phyloP scores from a whole-genome alignment of 2,113 vertebrate genomes.

The Oryzias woworae region DNA sequence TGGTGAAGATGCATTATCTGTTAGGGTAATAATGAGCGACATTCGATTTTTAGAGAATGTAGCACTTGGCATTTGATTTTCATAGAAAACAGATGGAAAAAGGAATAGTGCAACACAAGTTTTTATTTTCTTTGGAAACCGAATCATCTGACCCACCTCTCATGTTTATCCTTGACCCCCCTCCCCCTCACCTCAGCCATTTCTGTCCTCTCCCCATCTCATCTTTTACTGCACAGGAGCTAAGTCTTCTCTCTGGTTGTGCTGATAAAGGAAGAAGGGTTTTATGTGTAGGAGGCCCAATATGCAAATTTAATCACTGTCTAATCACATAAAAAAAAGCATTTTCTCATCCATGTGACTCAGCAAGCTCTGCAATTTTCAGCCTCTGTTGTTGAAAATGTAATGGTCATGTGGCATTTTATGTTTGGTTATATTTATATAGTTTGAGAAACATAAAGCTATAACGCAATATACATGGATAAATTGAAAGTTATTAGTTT shows the following conservation, averaged over 20 bases:
- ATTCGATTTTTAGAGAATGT: slow-evolving; percentile 42
- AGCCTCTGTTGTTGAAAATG: slow-evolving; percentile 1
- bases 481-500: too few species aligned
- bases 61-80: slow-evolving; percentile 41
- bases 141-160: slow-evolving; percentile 72
- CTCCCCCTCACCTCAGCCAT: slow-evolving; percentile 15
- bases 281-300: slow-evolving; percentile 48
- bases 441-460: too few species aligned
- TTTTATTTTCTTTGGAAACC: slow-evolving; percentile 68
- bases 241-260: slow-evolving; percentile 53
- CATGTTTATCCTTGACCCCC: slow-evolving; percentile 47
- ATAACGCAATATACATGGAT: too few species aligned
- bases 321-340: slow-evolving; percentile 34
- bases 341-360: slow-evolving; percentile 27
- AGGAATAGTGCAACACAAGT: slow-evolving; percentile 47
- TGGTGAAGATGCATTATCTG: not conserved
- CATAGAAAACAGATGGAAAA: slow-evolving; percentile 21
- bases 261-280: slow-evolving; percentile 15
- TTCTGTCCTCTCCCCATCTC: slow-evolving; percentile 22
- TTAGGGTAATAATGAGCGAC: slow-evolving; percentile 7
- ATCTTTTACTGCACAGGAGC: slow-evolving; percentile 43
- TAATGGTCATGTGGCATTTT: too few species aligned
- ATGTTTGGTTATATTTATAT: not conserved
- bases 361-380: slow-evolving; percentile 23
- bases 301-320: slow-evolving; percentile 41